Base-by-base conservation (phyloP, 2,113 vertebrate genomes). In the Grallaria varia region DNA sequence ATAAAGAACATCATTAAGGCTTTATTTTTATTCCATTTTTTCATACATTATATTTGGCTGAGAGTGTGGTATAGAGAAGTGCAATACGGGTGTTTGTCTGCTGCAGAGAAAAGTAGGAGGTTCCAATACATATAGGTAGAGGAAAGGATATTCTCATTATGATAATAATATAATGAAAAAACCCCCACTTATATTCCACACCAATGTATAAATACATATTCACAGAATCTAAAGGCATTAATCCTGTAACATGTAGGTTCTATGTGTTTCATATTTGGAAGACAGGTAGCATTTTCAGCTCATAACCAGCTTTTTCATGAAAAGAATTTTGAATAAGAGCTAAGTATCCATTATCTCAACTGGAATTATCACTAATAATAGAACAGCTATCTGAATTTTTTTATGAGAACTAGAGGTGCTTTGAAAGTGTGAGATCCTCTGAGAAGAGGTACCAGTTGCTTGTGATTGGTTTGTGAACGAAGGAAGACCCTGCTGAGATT, bases 131-230 rank as follows among this genome's bases (percentile, higher is more conserved):
- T 27, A 19, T 13, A 67, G 12, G 7, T 31, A 84, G 19, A 68
- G 15, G n/a, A 83, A 75, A 91, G 1, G 2, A 11, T 58, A 59
- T 17, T 71, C 74, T 27, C 1, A 1, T 60, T 53, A 40, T 21
- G 1, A 7, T 33, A 49, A 69, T 28, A 71, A 59, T 14, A 37
- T 23, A 56, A 39, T 49, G 31, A 44, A 60, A 80, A 60, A 31
- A n/a, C 18, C 18, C 18, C 10, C 1, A 3, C 1, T 4, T 39
- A 6, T 58, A 3, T 59, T 14, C 8, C 49, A 49, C 3, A 19
- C 6, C 0, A 1, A 56, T 33, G 5, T 15, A 35, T 67, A 85
- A 82, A 60, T 24, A 14, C 1, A 2, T 39, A 69, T 49, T 64
- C 42, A 73, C 4, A 67, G 25, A 90, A 80, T 40, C 58, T 45